Percentiles rank a stretch among this genome's conserved stretches.
Conservation (phyloP, 1,140 invertebrate species). For the Bicyclus anynana region DNA sequence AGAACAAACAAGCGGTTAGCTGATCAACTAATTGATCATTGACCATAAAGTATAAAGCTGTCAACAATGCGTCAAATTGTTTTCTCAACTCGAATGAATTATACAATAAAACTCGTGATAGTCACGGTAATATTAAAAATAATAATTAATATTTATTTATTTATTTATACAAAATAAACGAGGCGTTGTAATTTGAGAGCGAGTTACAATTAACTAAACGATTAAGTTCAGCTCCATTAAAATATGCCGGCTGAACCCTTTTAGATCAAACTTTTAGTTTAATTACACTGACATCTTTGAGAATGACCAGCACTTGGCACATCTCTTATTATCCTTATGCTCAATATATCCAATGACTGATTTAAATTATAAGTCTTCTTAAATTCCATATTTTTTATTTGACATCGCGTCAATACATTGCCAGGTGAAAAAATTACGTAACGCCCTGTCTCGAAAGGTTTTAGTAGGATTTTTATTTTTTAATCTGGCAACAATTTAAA, state of each 20-base stretch:
- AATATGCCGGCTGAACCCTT: slow-evolving; percentile 14
- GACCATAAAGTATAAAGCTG: too few relatives aligned
- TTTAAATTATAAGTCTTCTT: slow-evolving; percentile 24
- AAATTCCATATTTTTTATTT: slow-evolving; percentile 20
- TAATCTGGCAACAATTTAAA: slow-evolving; percentile 25
- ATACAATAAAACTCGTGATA: not conserved
- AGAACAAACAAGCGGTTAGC: too few relatives aligned
- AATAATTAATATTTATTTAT: slow-evolving; percentile 22
- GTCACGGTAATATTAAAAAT: slow-evolving; percentile 25
- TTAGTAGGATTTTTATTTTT: slow-evolving; percentile 14
- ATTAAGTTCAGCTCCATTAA: slow-evolving; percentile 7
- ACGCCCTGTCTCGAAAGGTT: slow-evolving; percentile 11
- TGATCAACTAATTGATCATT: too few relatives aligned
- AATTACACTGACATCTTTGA: slow-evolving; percentile 15
- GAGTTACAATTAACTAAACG: slow-evolving; percentile 34
- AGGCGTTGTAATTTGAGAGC: slow-evolving; percentile 36
- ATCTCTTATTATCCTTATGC: slow-evolving; percentile 15
- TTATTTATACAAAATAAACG: slow-evolving; percentile 39
- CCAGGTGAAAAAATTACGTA: slow-evolving; percentile 19
- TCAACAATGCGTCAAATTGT: too few relatives aligned
- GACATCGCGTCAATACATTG: slow-evolving; percentile 2
- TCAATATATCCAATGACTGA: slow-evolving; percentile 5
- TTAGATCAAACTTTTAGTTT: slow-evolving; percentile 1
- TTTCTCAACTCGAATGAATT: too few relatives aligned
- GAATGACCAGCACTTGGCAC: slow-evolving; percentile 35